Base-by-base conservation (phyloP, 2,888 invertebrate species). In the Tipula vernalis region DNA sequence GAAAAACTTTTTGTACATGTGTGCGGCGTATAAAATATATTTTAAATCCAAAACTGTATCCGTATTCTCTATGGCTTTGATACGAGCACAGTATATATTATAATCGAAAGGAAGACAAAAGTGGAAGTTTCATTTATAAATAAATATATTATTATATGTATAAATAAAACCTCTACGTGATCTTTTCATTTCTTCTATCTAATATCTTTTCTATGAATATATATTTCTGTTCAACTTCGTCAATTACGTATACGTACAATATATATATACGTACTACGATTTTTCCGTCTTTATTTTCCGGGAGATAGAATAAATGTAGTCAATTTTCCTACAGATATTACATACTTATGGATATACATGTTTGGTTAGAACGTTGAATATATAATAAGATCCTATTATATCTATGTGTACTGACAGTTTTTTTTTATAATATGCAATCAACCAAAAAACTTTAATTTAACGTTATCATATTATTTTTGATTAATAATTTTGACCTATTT, bases 121-220 rank as follows among this genome's bases (percentile, higher is more conserved):
- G 71, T 71, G 71, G 71, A 71, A 71, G 71, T 71, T 71, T 71
- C 71, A 71, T 71, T 71, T 71, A 71, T 71, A 71, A 71, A 71
- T 71, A 71, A 71, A 71, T 71, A 71, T 71, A 71, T 71, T 71
- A 71, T 57, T 28, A 57, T 57, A 57, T 71, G 10, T 28, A 71
- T 71, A 71, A 28, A 71, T 71, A 71, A 28, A 71, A 71, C 71
- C 71, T 71, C 71, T 71, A 71, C 71, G 71, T 71, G 71, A 71
- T 71, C 71, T 71, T 71, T 71, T 71, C 71, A 71, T 71, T 71
- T 71, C 71, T 18, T 71, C 28, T 28, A 71, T 71, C 71, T 71
- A 71, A 71, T 71, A 71, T 71, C 71, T 71, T 71, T 71, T 71
- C 71, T 71, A 71, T 71, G 71, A 71, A 71, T 71, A 71, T 71